Evolutionary conservation across 2,113 vertebrate genomes (phyloP).

Genomic region (Puffinus mauretanicus): DNA sequence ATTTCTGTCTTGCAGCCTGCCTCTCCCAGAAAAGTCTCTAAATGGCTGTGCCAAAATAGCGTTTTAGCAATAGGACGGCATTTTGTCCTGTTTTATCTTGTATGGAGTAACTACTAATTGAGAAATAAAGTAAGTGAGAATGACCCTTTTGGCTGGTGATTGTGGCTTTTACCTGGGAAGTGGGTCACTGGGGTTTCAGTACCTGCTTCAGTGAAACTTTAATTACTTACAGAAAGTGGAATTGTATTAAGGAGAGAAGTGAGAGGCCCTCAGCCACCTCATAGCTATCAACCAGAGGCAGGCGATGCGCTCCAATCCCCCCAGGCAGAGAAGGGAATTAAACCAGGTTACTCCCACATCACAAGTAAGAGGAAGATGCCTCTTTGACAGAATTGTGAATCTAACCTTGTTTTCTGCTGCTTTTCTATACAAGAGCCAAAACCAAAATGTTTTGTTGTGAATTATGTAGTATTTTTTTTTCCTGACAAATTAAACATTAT

Average conservation of each 20-base stretch:
- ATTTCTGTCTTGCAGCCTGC: neutral
- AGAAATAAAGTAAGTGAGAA: constrained; percentile 10
- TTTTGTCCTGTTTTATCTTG: neutral
- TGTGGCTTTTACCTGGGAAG: constrained; percentile 31
- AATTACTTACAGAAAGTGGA: constrained; percentile 5
- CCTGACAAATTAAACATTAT: neutral
- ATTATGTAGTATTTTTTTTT: neutral
- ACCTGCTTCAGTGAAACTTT: constrained; percentile 15
- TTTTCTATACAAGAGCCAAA: neutral
- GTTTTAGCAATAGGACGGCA: neutral
- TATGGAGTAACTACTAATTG: constrained; percentile 14
- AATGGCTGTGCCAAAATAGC: neutral
- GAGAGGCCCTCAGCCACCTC: neutral
- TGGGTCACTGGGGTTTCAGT: constrained; percentile 45
- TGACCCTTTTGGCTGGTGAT: constrained; percentile 17
- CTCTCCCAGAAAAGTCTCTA: neutral
- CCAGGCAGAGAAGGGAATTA: constrained; percentile 37
- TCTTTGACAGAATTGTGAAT: constrained; percentile 6
- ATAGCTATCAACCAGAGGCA: neutral
- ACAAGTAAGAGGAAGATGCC: neutral
- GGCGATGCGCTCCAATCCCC: neutral
- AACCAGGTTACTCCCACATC: constrained; percentile 46
- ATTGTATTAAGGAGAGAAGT: neutral
- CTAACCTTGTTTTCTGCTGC: neutral
- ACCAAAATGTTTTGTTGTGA: neutral